Evolutionary conservation across 2,797 vertebrate genomes (phyloP).

Genomic region (Gymnoscopelus microlampas): DNA sequence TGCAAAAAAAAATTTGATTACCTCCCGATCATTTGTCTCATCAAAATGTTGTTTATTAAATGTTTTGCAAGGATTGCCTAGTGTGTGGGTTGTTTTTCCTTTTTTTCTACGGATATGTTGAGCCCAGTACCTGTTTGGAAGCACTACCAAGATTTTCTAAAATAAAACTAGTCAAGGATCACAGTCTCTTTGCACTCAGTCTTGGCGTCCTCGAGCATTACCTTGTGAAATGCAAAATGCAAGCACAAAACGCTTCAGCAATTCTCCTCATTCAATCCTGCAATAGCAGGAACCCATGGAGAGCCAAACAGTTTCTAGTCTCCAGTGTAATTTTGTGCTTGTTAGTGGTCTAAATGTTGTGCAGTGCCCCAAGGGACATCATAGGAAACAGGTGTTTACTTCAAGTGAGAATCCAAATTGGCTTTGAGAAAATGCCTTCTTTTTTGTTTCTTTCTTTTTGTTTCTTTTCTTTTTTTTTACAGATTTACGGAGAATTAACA

Average conservation of each 20-base stretch:
- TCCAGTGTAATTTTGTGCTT: slow-evolving; percentile 66
- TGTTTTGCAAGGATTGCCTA: too few relatives aligned
- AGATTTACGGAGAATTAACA: slow-evolving; percentile 17
- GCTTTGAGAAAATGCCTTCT: slow-evolving; percentile 13
- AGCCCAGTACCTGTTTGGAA: too few relatives aligned
- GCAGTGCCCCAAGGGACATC: slow-evolving; percentile 43
- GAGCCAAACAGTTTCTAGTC: slow-evolving; percentile 48
- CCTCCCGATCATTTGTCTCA: too few relatives aligned
- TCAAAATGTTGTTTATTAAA: too few relatives aligned
- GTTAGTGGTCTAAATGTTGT: slow-evolving; percentile 73
- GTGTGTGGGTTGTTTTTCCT: too few relatives aligned
- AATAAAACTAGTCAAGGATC: slow-evolving; percentile 45
- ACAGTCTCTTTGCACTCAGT: slow-evolving; percentile 31
- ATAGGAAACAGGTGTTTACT: slow-evolving; percentile 70
- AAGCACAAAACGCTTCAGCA: slow-evolving; percentile 36
- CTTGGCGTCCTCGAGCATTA: slow-evolving; percentile 46
- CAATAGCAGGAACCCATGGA: slow-evolving; percentile 45
- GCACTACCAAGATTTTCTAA: slow-evolving; percentile 20
- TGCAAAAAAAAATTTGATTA: too few relatives aligned
- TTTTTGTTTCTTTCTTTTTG: too few relatives aligned
- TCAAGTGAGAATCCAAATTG: slow-evolving; percentile 57
- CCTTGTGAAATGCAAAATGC: slow-evolving; percentile 51
- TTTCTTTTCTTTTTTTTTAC: not conserved
- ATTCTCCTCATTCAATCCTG: slow-evolving; percentile 45
- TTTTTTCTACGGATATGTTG: too few relatives aligned